These are phyloP conservation scores for Drosophila sproati DNA, from an alignment of 1,140 invertebrate species.

Conservation along the genomic window DNA sequence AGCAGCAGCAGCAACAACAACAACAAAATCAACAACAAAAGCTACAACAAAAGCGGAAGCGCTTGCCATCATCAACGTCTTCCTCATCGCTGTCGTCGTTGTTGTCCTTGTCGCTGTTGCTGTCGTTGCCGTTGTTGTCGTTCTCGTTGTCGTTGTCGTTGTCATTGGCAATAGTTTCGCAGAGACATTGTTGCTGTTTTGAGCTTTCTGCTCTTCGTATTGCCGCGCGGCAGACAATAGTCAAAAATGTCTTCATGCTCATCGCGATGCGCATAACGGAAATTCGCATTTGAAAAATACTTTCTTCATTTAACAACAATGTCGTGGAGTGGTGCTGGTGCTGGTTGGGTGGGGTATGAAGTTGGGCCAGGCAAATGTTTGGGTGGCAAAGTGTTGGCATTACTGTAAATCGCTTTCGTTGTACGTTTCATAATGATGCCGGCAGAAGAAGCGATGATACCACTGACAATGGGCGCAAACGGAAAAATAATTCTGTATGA, in stretches of 20 bases:
- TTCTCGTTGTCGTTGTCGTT: conserved; percentile 50
- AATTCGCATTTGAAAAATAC: conserved; percentile 83
- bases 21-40: conserved; percentile 28
- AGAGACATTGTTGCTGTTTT: conserved; percentile 72
- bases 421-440: conserved; percentile 80
- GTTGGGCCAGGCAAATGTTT: conserved; percentile 27
- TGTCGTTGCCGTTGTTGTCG: conserved; percentile 8
- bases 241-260: conserved; percentile 82
- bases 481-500: conserved; percentile 17
- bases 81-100: conserved; percentile 57
- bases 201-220: conserved; percentile 41
- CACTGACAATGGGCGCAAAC: conserved; percentile 58
- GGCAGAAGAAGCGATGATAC: conserved; percentile 37
- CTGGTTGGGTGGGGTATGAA: not conserved
- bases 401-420: conserved; percentile 82
- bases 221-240: conserved; percentile 70
- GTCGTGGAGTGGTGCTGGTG: conserved; percentile 41
- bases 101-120: conserved; percentile 2
- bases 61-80: conserved; percentile 76
- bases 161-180: conserved; percentile 77
- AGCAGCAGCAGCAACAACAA: conserved; percentile 31
- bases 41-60: conserved; percentile 64
- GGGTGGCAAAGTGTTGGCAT: conserved; percentile 80
- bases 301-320: conserved; percentile 83
- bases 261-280: conserved; percentile 78